These are phyloP conservation scores for Aradophagus sp. DNA, from an alignment of 1,140 invertebrate genomes.

Conservation along the genomic window DNA sequence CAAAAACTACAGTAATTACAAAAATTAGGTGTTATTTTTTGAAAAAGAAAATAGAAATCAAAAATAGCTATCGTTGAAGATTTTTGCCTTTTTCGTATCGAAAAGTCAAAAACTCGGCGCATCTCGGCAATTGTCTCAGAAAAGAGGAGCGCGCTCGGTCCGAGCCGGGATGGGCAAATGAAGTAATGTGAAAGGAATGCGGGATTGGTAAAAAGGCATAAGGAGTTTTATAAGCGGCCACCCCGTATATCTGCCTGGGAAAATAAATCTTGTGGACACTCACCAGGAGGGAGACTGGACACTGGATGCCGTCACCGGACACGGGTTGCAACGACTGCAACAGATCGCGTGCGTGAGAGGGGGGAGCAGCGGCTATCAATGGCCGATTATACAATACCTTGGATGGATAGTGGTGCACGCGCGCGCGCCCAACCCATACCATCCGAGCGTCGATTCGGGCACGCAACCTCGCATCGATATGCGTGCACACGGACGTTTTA, in stretches of 20 bases:
- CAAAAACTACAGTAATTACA: too few relatives aligned
- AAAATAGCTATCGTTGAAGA: too few relatives aligned
- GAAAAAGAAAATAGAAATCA: too few relatives aligned
- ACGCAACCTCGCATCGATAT: constrained; percentile 40
- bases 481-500: constrained; percentile 38
- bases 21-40: too few relatives aligned
- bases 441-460: constrained; percentile 41
- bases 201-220: constrained; percentile 25
- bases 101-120: too few relatives aligned
- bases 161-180: too few relatives aligned
- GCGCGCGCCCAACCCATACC: constrained; percentile 27
- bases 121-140: too few relatives aligned
- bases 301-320: constrained; percentile 73
- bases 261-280: constrained; percentile 74
- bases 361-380: constrained; percentile 72
- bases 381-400: constrained; percentile 71
- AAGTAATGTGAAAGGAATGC: constrained; percentile 28
- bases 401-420: constrained; percentile 39
- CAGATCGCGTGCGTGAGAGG: constrained; percentile 72
- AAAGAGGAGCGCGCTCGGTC: too few relatives aligned
- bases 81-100: too few relatives aligned
- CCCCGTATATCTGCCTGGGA: constrained; percentile 69
- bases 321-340: constrained; percentile 71
- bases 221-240: constrained; percentile 60
- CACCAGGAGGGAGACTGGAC: constrained; percentile 71